Conservation (phyloP, 2,888 invertebrate genomes). For the Tetramorium bicarinatum region DNA sequence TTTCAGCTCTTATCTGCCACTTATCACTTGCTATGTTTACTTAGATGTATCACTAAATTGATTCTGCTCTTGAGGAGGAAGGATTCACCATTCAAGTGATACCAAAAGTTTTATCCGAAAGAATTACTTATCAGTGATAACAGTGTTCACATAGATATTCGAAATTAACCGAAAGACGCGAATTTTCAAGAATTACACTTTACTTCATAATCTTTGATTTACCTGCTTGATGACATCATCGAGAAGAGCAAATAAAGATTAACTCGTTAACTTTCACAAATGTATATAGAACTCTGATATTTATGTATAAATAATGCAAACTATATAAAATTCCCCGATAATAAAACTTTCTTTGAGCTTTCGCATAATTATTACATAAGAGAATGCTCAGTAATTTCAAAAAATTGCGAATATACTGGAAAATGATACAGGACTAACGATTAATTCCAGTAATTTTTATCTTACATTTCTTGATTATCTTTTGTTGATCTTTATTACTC, state of each 20-base stretch:
- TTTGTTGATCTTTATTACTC: conserved; percentile 8
- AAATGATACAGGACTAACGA: not conserved
- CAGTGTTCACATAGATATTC: not conserved
- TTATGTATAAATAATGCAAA: not conserved
- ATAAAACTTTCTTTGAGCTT: not conserved
- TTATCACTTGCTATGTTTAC: conserved; percentile 5
- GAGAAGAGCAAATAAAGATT: not conserved
- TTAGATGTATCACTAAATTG: not conserved
- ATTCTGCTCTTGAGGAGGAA: conserved; percentile 9
- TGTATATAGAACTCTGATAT: not conserved
- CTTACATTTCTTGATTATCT: not conserved
- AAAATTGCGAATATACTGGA: not conserved
- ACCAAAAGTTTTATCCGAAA: not conserved
- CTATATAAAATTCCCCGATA: not conserved
- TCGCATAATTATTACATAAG: not conserved
- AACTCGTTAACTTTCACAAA: not conserved
- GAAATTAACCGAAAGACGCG: not conserved
- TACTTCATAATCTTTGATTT: not conserved
- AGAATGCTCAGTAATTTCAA: not conserved
- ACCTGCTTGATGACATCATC: not conserved
- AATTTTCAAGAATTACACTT: not conserved
- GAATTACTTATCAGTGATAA: not conserved
- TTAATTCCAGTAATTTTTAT: not conserved
- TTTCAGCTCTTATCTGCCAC: not conserved
- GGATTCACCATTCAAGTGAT: not conserved